Conservation (phyloP, 1,140 invertebrate species). For the Papilio helenus region DNA sequence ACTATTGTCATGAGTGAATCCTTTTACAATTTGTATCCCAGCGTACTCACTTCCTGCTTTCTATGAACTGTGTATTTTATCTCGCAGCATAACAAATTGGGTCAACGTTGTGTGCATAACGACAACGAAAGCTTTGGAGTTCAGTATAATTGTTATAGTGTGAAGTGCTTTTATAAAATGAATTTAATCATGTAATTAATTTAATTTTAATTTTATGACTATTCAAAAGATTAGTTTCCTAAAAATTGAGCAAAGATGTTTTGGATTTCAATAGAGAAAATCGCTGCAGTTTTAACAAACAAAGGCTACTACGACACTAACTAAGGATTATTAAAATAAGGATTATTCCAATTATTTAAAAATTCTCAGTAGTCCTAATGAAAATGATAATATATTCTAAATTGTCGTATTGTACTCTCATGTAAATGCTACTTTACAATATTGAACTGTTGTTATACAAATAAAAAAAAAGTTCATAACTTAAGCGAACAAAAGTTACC, state of each 20-base stretch:
- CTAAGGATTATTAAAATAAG: no score
- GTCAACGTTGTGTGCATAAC: constrained; percentile 56
- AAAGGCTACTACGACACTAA: no score
- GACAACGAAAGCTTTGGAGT: constrained; percentile 49
- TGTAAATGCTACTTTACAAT: not conserved
- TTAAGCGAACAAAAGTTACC: constrained; percentile 35
- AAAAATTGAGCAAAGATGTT: no score
- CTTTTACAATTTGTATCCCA: constrained; percentile 54
- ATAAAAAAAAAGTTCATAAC: constrained; percentile 35
- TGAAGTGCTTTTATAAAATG: not conserved
- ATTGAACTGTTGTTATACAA: constrained; percentile 8
- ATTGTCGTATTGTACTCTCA: not conserved
- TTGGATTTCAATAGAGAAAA: no score
- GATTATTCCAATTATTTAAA: no score
- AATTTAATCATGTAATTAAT: not conserved
- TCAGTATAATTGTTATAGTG: constrained; percentile 8
- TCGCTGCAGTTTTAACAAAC: no score
- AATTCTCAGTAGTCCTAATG: no score
- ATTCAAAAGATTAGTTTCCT: no score
- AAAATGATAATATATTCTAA: no score
- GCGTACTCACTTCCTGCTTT: constrained; percentile 58
- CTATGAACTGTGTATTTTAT: constrained; percentile 61
- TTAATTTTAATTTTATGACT: no score
- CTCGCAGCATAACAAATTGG: constrained; percentile 66
- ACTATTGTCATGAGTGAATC: constrained; percentile 33